Conservation (phyloP, 92 coral and sea anemone species). For the Epizoanthus scotinus region DNA sequence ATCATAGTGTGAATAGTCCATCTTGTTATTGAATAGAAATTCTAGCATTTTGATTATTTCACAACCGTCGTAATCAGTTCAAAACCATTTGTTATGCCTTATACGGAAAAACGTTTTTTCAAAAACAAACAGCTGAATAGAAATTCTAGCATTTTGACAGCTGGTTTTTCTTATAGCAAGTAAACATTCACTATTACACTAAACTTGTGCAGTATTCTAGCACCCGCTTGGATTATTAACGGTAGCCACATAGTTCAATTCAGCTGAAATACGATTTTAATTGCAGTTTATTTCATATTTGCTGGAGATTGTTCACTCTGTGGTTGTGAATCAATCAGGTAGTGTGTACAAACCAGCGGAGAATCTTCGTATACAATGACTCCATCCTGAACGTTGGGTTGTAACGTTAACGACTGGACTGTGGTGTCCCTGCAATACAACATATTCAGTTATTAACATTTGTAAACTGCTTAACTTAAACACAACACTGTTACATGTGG, state of each 20-base stretch:
- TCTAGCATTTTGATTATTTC: neutral
- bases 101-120: no score
- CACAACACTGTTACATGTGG: no score
- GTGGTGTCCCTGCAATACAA: constrained; percentile 83
- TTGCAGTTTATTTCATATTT: neutral
- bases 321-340: neutral
- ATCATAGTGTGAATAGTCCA: neutral
- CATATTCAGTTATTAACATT: neutral
- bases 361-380: constrained; percentile 97
- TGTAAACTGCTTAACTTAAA: no score
- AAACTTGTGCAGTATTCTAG: no score
- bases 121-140: no score
- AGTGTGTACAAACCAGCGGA: constrained; percentile 74
- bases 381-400: constrained; percentile 97
- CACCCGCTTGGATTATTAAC: no score
- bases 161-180: no score
- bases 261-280: no score
- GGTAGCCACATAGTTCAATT: no score
- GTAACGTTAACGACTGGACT: constrained; percentile 95
- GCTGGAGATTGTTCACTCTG: neutral
- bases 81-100: neutral
- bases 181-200: no score
- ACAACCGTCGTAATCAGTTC: neutral
- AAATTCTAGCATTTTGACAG: no score
- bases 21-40: neutral